Percentiles rank a stretch among this genome's conserved stretches.
These are phyloP conservation scores for Tauraco hartlaubi DNA, from an alignment of 2,797 vertebrate species.

Conservation along the genomic window DNA sequence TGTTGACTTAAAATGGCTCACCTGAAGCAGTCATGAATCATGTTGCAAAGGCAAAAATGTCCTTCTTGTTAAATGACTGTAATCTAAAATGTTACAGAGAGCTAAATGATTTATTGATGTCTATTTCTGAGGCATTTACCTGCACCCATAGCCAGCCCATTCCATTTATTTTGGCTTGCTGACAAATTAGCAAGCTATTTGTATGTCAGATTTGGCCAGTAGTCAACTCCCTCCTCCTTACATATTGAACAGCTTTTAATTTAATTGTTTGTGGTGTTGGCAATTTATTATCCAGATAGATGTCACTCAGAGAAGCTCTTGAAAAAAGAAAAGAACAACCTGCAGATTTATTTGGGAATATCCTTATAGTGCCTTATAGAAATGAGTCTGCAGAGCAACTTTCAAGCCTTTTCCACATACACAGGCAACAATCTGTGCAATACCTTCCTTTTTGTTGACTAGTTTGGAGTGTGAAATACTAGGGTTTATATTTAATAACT, in stretches of 20 bases:
- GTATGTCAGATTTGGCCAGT: slow-evolving; percentile 49
- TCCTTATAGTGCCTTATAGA: background rate
- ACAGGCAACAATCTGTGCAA: background rate
- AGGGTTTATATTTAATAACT: background rate
- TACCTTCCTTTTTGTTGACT: background rate
- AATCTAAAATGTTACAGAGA: background rate
- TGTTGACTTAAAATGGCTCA: background rate
- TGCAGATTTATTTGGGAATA: background rate
- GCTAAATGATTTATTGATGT: slow-evolving; percentile 59
- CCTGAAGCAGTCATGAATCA: background rate
- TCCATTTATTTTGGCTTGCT: slow-evolving; percentile 58
- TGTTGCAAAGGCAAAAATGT: slow-evolving; percentile 17
- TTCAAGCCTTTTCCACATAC: background rate
- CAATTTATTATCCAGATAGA: slow-evolving; percentile 28
- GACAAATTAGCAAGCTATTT: slow-evolving; percentile 61
- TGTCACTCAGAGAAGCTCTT: background rate
- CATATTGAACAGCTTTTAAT: slow-evolving; percentile 45
- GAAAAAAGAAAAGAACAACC: background rate
- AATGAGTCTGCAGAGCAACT: background rate
- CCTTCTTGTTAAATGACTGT: slow-evolving; percentile 18
- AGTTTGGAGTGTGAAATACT: background rate
- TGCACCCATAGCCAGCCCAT: slow-evolving; percentile 38
- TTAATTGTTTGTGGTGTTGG: slow-evolving; percentile 46
- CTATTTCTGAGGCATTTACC: slow-evolving; percentile 52
- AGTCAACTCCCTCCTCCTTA: slow-evolving; percentile 21